Percentiles rank a stretch among this genome's conserved stretches.
phyloP scores from a whole-genome alignment of 2,888 invertebrate genomes.

The Hydriomena furcata region DNA sequence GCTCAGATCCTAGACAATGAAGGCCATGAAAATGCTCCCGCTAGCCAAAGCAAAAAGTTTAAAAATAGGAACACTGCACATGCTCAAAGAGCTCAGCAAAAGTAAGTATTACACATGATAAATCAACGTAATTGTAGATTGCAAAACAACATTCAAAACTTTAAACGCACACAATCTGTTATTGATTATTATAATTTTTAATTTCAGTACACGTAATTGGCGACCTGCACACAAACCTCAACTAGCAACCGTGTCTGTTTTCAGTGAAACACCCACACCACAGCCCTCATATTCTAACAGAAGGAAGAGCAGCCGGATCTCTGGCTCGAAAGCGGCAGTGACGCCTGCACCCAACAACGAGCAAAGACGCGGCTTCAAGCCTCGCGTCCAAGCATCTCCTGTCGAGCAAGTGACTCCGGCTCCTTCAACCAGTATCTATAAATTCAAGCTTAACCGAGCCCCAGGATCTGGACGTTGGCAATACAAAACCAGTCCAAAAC shows the following conservation, averaged over 20 bases:
- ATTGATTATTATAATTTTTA: slow-evolving; percentile 45
- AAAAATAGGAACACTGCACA: slow-evolving; percentile 70
- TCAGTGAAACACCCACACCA: slow-evolving; percentile 83
- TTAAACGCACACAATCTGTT: slow-evolving; percentile 4
- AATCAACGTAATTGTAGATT: slow-evolving; percentile 5
- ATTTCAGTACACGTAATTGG: slow-evolving; percentile 77
- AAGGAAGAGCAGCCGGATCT: slow-evolving; percentile 76
- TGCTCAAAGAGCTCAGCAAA: slow-evolving; percentile 63
- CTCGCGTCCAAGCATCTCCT: slow-evolving; percentile 84
- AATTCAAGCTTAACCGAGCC: slow-evolving; percentile 91
- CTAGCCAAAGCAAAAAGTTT: slow-evolving; percentile 69
- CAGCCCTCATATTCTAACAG: slow-evolving; percentile 76
- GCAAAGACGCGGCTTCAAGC: slow-evolving; percentile 87
- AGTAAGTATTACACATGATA: slow-evolving; percentile 52
- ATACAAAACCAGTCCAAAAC: slow-evolving; percentile 94
- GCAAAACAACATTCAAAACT: slow-evolving; percentile 6
- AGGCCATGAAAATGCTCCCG: slow-evolving; percentile 59
- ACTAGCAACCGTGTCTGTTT: slow-evolving; percentile 86
- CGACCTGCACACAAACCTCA: slow-evolving; percentile 80
- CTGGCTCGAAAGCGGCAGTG: slow-evolving; percentile 69
- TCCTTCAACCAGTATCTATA: slow-evolving; percentile 86
- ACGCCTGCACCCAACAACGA: slow-evolving; percentile 70
- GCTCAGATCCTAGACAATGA: slow-evolving; percentile 66
- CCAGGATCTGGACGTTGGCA: slow-evolving; percentile 95
- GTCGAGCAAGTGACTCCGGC: slow-evolving; percentile 79